phyloP scores from a whole-genome alignment of 2,888 invertebrate species.

The Caradrina kadenii region DNA sequence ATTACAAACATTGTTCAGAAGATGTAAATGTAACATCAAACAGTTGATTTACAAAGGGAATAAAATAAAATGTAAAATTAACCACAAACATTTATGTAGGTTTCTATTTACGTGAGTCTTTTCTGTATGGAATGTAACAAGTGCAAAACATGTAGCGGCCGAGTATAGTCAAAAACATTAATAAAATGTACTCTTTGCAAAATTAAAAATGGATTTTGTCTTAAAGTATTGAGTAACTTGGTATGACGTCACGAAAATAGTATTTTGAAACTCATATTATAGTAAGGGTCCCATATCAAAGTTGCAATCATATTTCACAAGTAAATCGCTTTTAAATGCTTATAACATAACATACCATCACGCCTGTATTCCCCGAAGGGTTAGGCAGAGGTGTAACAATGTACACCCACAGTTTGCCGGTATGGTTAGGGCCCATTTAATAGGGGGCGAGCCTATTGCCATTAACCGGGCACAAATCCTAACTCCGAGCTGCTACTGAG shows the following conservation, averaged over 20 bases:
- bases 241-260: neutral
- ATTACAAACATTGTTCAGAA: neutral
- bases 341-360: too few species aligned
- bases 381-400: too few species aligned
- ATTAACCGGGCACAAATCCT: too few species aligned
- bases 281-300: neutral
- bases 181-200: too few species aligned
- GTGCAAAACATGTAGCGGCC: conserved; percentile 1
- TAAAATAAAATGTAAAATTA: conserved; percentile 5
- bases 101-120: conserved; percentile 10
- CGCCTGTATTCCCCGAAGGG: too few species aligned
- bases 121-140: conserved; percentile 24
- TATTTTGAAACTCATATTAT: neutral
- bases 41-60: conserved; percentile 3
- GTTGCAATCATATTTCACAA: neutral
- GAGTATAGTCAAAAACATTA: conserved; percentile 2
- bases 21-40: conserved; percentile 17
- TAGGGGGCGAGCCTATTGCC: too few species aligned
- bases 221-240: too few species aligned
- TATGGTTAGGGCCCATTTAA: too few species aligned
- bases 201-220: too few species aligned
- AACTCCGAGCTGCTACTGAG: too few species aligned
- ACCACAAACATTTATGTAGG: neutral
- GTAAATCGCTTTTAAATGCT: neutral
- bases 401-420: too few species aligned